A percentile compares a stretch with the other conserved stretches of the same genome.
Evolutionary conservation across 2,888 invertebrate genomes (phyloP).

Genomic region (Oscheius sp.): DNA sequence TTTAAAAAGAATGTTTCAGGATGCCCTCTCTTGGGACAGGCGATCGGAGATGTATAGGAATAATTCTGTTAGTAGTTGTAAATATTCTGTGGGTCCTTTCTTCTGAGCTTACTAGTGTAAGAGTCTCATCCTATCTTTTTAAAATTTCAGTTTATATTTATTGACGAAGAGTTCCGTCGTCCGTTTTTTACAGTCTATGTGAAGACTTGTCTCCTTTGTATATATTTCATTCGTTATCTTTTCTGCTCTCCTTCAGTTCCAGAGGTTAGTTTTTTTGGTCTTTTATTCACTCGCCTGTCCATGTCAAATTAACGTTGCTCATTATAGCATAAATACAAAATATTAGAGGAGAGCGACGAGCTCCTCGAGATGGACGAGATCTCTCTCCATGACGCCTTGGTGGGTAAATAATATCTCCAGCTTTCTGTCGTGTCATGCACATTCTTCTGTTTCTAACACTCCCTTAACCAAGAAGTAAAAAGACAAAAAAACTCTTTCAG

Average conservation of each 20-base stretch:
- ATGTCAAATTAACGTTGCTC: constrained; percentile 11
- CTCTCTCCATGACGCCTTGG: neutral
- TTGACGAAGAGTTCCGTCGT: constrained; percentile 84
- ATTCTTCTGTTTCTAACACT: neutral
- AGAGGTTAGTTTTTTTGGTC: neutral
- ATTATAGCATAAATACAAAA: constrained; percentile 23
- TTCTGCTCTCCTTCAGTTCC: neutral
- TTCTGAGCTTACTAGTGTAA: constrained; percentile 90
- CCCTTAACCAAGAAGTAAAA: neutral
- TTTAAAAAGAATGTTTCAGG: too few relatives aligned
- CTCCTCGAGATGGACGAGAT: constrained; percentile 23
- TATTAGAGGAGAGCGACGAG: constrained; percentile 15
- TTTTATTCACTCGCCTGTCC: neutral
- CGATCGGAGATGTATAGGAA: constrained; percentile 76
- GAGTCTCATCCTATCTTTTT: constrained; percentile 27
- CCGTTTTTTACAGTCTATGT: constrained; percentile 95
- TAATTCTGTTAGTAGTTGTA: constrained; percentile 86
- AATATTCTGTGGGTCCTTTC: constrained; percentile 95
- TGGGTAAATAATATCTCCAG: constrained; percentile 4
- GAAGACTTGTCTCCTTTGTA: constrained; percentile 89
- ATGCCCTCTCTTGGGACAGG: constrained; percentile 6
- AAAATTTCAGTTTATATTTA: constrained; percentile 76
- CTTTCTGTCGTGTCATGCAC: neutral
- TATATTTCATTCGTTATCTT: constrained; percentile 78
- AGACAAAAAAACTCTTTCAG: constrained; percentile 31